Percentiles rank a stretch among this genome's conserved stretches.
These are phyloP conservation scores for Falco rusticolus DNA, from an alignment of 2,797 vertebrate genomes.

Conservation along the genomic window DNA sequence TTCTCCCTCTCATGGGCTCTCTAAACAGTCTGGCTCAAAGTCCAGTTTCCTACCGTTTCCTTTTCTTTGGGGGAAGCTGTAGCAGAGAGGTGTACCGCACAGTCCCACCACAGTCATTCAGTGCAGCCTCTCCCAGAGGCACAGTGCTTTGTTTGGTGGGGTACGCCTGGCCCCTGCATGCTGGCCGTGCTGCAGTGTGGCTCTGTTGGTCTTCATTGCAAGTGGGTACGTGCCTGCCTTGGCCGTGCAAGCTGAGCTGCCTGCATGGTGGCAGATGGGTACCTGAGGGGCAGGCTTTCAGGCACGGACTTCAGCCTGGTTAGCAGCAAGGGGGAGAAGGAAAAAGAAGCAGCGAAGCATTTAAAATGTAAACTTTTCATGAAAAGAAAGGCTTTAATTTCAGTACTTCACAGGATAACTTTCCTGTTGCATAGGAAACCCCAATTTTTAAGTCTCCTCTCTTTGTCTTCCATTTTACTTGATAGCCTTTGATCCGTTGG, in stretches of 20 bases:
- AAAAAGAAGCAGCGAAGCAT: neutral
- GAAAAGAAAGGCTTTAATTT: neutral
- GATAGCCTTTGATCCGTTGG: neutral
- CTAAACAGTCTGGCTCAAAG: neutral
- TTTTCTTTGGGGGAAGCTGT: neutral
- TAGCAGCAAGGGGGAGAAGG: neutral
- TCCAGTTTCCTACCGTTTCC: accelerated
- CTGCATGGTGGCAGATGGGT: neutral
- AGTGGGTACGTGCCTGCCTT: neutral
- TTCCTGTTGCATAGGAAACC: neutral
- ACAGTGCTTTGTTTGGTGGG: neutral
- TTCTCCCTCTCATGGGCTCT: neutral
- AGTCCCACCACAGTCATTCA: neutral
- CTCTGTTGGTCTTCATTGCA: neutral
- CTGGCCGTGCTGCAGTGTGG: accelerated
- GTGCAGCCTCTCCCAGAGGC: neutral
- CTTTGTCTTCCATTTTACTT: neutral
- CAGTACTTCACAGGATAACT: neutral
- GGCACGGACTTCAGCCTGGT: neutral
- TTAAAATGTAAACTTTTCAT: neutral
- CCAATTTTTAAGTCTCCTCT: neutral
- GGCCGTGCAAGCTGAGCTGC: neutral
- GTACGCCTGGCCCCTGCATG: accelerated
- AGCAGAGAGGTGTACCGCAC: neutral
- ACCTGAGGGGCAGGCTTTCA: neutral